These are phyloP conservation scores for Scaptodrosophila latifasciaeformis DNA, from an alignment of 2,888 invertebrate species.

Conservation along the genomic window DNA sequence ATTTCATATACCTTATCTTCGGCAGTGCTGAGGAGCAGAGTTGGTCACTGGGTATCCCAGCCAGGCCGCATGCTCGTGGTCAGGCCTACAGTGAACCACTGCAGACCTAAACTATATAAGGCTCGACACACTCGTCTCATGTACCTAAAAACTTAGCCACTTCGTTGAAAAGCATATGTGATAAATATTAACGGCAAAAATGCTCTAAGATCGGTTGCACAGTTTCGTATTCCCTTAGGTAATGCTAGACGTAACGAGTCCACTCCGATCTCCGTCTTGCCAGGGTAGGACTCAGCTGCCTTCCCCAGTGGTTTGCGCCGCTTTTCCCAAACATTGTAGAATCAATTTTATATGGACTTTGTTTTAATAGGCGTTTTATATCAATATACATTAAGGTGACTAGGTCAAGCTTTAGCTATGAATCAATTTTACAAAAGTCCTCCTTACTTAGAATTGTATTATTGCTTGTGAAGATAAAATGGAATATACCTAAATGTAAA, in stretches of 20 bases:
- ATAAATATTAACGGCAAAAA: constrained; percentile 44
- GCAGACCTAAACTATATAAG: constrained; percentile 25
- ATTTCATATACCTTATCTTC: constrained; percentile 86
- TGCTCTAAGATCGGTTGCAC: too few species aligned
- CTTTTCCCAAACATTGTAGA: not conserved
- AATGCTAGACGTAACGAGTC: constrained; percentile 3
- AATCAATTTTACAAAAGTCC: too few species aligned
- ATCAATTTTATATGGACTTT: constrained; percentile 33
- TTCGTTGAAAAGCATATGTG: constrained; percentile 51
- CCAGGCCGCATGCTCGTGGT: not conserved
- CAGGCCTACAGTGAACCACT: constrained; percentile 8
- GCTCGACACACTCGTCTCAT: not conserved
- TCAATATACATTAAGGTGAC: constrained; percentile 20
- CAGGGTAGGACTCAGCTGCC: not conserved
- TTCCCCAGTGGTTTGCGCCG: not conserved
- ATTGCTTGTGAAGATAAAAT: too few species aligned
- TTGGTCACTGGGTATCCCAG: constrained; percentile 76
- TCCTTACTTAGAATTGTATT: too few species aligned
- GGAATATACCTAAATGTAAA: too few species aligned
- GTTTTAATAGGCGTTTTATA: constrained; percentile 43
- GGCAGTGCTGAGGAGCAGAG: constrained; percentile 86
- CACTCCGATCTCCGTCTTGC: not conserved
- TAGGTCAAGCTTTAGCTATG: too few species aligned
- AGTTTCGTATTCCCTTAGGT: constrained; percentile 28
- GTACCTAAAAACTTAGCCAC: constrained; percentile 14